Evolutionary conservation across 53 echinoderm and acorn worm species (phyloP), one percentile per base, ranked within the genome.

Genomic region (Echinarachnius parma): DNA sequence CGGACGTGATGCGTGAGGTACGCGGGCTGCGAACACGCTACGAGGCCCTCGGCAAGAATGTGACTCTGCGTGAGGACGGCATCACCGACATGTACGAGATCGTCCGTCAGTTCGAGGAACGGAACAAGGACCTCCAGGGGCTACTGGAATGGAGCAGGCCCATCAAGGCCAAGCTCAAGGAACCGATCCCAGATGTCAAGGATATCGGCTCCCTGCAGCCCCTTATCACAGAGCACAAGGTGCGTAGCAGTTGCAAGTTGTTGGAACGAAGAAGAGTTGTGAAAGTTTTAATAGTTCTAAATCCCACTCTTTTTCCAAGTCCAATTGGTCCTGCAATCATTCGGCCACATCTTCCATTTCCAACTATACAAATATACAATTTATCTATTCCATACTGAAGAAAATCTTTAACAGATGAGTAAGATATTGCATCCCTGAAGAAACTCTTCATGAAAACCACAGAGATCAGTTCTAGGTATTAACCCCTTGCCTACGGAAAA

Each of bases 1-100:
- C 93, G 16, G 93, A 93, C 26, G 80, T 89, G 52, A 93, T 93
- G 93, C 83, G 86, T 9, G 93, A 93, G 56, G 89, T 86, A 31
- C 89, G 90, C 32, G 88, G 50, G 19, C 74, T 89, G 4, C 86
- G 86, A 32, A 86, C 77, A 42, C 83, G 77, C 56, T 93, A 93
- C 79, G 83, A 93, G 9, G 69, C 81, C 20, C 89, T 93, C 18
- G 79, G 80, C 83, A 86, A 89, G 78, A 86, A 84, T 36, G 75
- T 93, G 36, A 78, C 47, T 21, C 84, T 83, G 13, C 81, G 90
- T 0, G 90, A 82, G 46, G 91, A 96, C n/a, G 45, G 60, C 62
- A 96, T 87, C 72, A 62, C 84, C 23, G 90, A 90, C 79, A 87
- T 87, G 71, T 75, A 79, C 22, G 84, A 91, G 46, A 61, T 96